phyloP scores from a whole-genome alignment of 2,113 vertebrate species.

The Tauraco erythrolophus region DNA sequence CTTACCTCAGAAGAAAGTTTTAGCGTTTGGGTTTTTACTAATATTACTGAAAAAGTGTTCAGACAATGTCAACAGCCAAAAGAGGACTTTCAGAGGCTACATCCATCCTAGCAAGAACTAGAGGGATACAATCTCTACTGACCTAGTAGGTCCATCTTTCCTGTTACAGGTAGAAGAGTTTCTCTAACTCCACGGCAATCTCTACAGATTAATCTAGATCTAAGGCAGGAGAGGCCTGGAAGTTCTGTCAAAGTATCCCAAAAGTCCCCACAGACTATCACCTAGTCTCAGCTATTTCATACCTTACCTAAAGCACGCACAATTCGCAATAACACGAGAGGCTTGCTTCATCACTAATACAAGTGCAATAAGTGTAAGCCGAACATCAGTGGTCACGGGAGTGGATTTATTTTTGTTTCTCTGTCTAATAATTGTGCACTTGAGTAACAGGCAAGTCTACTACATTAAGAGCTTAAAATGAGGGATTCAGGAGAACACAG shows the following conservation, averaged over 20 bases:
- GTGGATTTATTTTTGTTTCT: neutral
- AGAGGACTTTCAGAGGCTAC: neutral
- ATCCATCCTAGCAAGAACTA: neutral
- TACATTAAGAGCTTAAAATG: neutral
- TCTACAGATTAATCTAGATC: neutral
- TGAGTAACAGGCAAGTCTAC: neutral
- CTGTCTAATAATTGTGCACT: neutral
- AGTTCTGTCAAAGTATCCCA: neutral
- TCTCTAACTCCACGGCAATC: neutral
- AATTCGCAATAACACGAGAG: neutral
- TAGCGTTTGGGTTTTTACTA: neutral
- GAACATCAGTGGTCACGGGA: fast-evolving
- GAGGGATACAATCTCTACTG: neutral
- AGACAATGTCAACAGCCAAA: neutral
- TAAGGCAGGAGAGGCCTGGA: neutral
- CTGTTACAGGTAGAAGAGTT: neutral
- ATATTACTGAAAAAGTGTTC: neutral
- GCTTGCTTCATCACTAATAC: neutral
- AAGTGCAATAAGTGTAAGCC: neutral
- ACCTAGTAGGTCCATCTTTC: neutral
- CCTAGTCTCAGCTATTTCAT: neutral
- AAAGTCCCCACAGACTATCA: neutral
- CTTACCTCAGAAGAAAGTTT: neutral
- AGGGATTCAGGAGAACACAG: neutral
- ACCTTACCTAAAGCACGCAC: neutral